Evolutionary conservation across 1,140 invertebrate genomes (phyloP).

Genomic region (Nasonia vitripennis): DNA sequence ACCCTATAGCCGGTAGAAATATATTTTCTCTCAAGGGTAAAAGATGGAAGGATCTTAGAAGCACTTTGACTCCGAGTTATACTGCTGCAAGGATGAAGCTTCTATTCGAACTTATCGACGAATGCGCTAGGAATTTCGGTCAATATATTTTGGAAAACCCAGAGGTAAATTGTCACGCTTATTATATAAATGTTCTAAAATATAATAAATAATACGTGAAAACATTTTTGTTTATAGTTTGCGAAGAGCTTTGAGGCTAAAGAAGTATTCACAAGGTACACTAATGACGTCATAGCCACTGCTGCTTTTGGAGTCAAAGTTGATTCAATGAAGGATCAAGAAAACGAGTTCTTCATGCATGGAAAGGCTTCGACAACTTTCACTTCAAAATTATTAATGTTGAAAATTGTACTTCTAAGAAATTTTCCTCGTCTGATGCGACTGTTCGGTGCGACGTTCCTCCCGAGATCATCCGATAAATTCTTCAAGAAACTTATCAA

Average conservation of each 20-base stretch:
- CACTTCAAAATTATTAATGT: slow-evolving; percentile 14
- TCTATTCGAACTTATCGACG: slow-evolving; percentile 70
- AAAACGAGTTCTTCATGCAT: slow-evolving; percentile 67
- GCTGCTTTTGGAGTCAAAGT: slow-evolving; percentile 68
- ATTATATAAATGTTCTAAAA: not conserved
- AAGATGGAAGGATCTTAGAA: slow-evolving; percentile 72
- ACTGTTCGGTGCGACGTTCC: slow-evolving; percentile 44
- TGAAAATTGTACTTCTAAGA: slow-evolving; percentile 50
- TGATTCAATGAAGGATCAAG: slow-evolving; percentile 63
- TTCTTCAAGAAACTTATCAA: slow-evolving; percentile 59
- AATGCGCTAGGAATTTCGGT: slow-evolving; percentile 65
- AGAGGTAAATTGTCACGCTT: not conserved
- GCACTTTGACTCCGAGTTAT: slow-evolving; percentile 69
- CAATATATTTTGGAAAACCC: slow-evolving; percentile 58
- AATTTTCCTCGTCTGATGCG: slow-evolving; percentile 45
- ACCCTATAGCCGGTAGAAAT: slow-evolving; percentile 68
- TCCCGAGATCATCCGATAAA: slow-evolving; percentile 44
- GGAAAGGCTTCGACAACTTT: slow-evolving; percentile 63
- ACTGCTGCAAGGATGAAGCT: slow-evolving; percentile 72
- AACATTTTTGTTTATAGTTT: not conserved
- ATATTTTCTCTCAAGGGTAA: slow-evolving; percentile 67
- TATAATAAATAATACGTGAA: not conserved
- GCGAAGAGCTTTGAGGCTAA: slow-evolving; percentile 57
- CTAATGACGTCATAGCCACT: slow-evolving; percentile 70
- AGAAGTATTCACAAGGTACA: slow-evolving; percentile 63